Evolutionary conservation across 2,113 vertebrate genomes (phyloP), one percentile per base, ranked within the genome.

Genomic region (Gobius niger): DNA sequence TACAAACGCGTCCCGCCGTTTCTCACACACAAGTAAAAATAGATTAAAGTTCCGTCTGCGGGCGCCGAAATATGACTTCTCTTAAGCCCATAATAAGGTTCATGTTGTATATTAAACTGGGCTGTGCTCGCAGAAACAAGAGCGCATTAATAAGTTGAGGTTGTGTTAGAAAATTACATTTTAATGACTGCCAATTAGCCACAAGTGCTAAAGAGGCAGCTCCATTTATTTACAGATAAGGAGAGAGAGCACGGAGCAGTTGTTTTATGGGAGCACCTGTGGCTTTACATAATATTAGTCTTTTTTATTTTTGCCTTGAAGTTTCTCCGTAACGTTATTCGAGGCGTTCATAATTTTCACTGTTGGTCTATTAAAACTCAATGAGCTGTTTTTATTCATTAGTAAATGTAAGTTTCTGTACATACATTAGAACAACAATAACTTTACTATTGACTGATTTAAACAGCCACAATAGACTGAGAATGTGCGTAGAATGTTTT

Each of bases 41-140:
- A 73, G 49, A 59, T 19, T 5, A 41, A 10, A 34, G 15, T 72
- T 61, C 59, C 71, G 72, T 76, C 44, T 15, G 9, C 9, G 11
- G 66, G 24, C 57, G 57, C 66, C 16, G 49, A 19, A 63, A n/a
- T n/a, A 46, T 59, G 65, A 69, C 56, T 68, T 1, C 57, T 42
- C 16, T 49, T 40, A 16, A 79, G 47, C 40, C 59, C 70, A n/a
- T 82, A 49, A 73, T 51, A 68, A 56, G 50, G 41, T 73, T 75
- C 68, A n/a, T 2, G 68, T 63, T 70, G 57, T n/a, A 60, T 60
- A 46, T 74, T 5, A 57, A 65, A 41, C 72, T 65, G 49, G 41
- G 16, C 51, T 67, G 44, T 34, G 49, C 18, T 74, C 59, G 14
- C 16, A 63, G 61, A 63, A 69, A 67, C 18, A 65, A 54, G 24